Percentiles rank a stretch among this genome's conserved stretches.
Evolutionary conservation across 2,888 invertebrate genomes (phyloP).

Genomic region (Alitta virens): DNA sequence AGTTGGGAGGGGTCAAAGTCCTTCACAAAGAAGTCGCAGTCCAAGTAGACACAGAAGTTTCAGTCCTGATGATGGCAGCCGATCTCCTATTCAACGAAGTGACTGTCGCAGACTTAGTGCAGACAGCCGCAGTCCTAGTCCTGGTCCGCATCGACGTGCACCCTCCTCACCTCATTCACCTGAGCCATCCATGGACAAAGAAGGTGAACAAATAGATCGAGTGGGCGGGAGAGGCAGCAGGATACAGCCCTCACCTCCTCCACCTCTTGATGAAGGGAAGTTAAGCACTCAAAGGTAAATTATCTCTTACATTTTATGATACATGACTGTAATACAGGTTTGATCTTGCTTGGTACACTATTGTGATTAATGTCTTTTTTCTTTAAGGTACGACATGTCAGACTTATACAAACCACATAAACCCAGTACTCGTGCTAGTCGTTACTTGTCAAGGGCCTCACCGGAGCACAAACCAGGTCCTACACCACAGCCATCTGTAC

Average conservation of each 20-base stretch:
- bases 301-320: too few relatives aligned
- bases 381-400: too few relatives aligned
- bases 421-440: neutral
- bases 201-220: too few relatives aligned
- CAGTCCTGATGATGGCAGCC: neutral
- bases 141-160: neutral
- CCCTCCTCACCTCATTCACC: neutral
- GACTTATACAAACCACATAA: neutral
- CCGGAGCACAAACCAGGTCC: neutral
- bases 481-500: neutral
- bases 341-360: too few relatives aligned
- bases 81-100: neutral
- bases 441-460: neutral
- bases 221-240: too few relatives aligned
- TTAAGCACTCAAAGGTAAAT: too few relatives aligned
- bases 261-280: too few relatives aligned
- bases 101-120: neutral
- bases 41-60: neutral
- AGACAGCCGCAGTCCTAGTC: neutral
- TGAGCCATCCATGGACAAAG: neutral
- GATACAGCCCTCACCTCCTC: too few relatives aligned
- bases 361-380: too few relatives aligned
- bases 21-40: neutral
- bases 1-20: neutral
- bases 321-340: too few relatives aligned